These are phyloP conservation scores for Stenolophus ochropezus DNA, from an alignment of 2,888 invertebrate species.

Conservation along the genomic window DNA sequence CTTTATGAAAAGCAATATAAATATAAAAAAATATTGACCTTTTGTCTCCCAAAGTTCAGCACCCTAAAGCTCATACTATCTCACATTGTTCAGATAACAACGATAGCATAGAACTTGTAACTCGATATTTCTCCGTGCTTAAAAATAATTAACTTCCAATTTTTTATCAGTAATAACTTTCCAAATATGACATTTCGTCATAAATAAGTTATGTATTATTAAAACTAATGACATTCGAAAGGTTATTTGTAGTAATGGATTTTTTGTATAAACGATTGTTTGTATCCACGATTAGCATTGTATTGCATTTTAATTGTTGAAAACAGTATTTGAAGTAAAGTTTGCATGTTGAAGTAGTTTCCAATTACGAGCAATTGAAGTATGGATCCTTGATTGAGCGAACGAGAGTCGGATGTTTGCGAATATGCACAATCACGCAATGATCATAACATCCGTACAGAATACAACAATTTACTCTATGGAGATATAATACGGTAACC, in stretches of 20 bases:
- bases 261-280: background rate
- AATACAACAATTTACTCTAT: constrained; percentile 48
- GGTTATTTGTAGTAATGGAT: background rate
- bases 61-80: constrained; percentile 13
- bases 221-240: background rate
- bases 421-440: constrained; percentile 18
- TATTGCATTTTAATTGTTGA: background rate
- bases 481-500: constrained; percentile 55
- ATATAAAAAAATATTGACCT: constrained; percentile 25
- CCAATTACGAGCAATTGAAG: background rate
- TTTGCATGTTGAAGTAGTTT: background rate
- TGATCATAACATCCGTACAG: constrained; percentile 8
- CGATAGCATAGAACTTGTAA: background rate
- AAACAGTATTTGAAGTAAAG: background rate
- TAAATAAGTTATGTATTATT: background rate
- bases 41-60: constrained; percentile 12
- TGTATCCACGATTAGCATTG: background rate
- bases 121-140: background rate
- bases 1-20: constrained; percentile 1
- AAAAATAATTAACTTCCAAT: background rate
- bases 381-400: background rate
- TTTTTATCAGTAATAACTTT: background rate
- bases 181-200: background rate
- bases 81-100: background rate
- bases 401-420: background rate